Conservation (phyloP, 2,797 vertebrate species). For the Adelosebastes latens region DNA sequence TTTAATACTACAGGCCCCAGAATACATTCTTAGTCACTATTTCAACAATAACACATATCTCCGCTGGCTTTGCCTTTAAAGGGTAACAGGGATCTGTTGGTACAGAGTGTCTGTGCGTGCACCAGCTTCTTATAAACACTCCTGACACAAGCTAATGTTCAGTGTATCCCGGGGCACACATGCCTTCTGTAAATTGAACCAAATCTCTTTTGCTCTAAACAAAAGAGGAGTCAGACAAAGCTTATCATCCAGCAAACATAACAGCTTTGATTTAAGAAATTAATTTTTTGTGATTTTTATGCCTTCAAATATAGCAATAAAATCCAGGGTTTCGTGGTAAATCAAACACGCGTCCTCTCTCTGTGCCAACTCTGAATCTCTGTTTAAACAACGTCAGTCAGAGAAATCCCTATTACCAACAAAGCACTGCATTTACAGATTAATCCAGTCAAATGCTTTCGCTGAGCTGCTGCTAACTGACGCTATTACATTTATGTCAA, state of each 20-base stretch:
- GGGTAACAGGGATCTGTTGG: conserved; percentile 59
- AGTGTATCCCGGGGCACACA: conserved; percentile 63
- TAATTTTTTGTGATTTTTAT: conserved; percentile 1
- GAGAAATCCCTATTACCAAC: conserved; percentile 48
- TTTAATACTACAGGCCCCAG: no score
- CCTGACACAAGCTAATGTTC: conserved; percentile 70
- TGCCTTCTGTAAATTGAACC: conserved; percentile 48
- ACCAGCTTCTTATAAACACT: conserved; percentile 73
- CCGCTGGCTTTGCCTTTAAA: conserved; percentile 73
- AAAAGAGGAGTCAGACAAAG: conserved; percentile 30
- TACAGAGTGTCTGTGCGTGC: conserved; percentile 55
- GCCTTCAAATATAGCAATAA: conserved; percentile 1
- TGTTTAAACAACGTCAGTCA: conserved; percentile 57
- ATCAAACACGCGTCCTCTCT: conserved; percentile 31
- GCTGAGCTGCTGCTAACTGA: conserved; percentile 49
- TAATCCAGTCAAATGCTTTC: conserved; percentile 47
- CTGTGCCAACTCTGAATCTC: conserved; percentile 36
- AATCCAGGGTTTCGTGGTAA: conserved; percentile 28
- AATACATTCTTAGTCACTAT: conserved; percentile 24
- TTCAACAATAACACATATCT: conserved; percentile 44
- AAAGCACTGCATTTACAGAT: conserved; percentile 48
- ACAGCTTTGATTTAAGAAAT: conserved; percentile 23
- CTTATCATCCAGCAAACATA: not conserved
- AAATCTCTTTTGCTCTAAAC: conserved; percentile 51
- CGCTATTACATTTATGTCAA: conserved; percentile 50